Evolutionary conservation across 2,888 invertebrate species (phyloP), one percentile per base, ranked within the genome.

Genomic region (Seira musarum): DNA sequence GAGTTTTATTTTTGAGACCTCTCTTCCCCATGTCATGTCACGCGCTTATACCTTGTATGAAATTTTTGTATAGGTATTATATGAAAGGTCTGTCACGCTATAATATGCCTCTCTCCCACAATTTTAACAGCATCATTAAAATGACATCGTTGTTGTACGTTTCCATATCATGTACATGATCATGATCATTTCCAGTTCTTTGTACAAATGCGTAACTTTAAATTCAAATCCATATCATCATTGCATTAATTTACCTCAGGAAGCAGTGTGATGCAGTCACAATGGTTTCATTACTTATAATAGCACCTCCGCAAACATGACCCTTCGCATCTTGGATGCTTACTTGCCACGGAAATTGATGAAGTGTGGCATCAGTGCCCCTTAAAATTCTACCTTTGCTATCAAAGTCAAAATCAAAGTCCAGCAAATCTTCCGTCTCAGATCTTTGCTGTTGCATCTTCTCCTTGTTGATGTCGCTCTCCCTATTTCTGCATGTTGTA

Each of bases 191-290:
- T n/a, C n/a, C n/a, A n/a, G n/a, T n/a, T n/a, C n/a, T n/a, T n/a
- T n/a, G n/a, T n/a, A n/a, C n/a, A n/a, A n/a, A n/a, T n/a, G n/a
- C n/a, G n/a, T n/a, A n/a, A n/a, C n/a, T n/a, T n/a, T n/a, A n/a
- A n/a, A n/a, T n/a, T n/a, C n/a, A n/a, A n/a, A n/a, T n/a, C n/a
- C n/a, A n/a, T n/a, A n/a, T n/a, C n/a, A n/a, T n/a, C n/a, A n/a
- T n/a, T n/a, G n/a, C n/a, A n/a, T n/a, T n/a, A 53, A 6, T 15
- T 24, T 83, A 88, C 89, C 88, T 88, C 83, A 88, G 84, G 22
- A 89, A 85, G 74, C 89, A 89, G 79, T 89, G 89, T 2, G 89
- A 88, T n/a, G 89, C 89, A 2, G 89, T 89, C 5, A 89, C 82
- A 35, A 89, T 88, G 24, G 87, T 87, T 2, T 85, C 82, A 46